Evolutionary conservation across 2,797 vertebrate species (phyloP).

Genomic region (Echeneis naucrates): DNA sequence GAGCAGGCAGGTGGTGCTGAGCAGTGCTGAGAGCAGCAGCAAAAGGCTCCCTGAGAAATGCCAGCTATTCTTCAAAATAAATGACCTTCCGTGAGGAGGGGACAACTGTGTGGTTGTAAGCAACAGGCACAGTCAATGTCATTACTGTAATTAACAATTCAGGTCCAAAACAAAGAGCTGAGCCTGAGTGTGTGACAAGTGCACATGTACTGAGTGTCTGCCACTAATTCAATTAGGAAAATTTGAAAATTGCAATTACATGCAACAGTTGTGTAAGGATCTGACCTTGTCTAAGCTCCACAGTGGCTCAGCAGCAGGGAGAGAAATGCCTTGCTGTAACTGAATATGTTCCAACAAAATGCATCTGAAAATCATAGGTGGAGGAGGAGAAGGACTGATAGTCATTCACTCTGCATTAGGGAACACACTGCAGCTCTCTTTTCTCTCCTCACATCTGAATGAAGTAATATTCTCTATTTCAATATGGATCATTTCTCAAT

Average conservation of each 20-base stretch:
- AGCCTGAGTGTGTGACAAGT: conserved; percentile 32
- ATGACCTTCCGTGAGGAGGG: conserved; percentile 8
- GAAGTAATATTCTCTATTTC: conserved; percentile 30
- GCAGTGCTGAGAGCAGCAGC: conserved; percentile 8
- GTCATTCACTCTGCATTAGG: neutral
- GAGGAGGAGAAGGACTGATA: conserved; percentile 2
- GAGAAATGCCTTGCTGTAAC: conserved; percentile 25
- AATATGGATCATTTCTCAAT: conserved; percentile 31
- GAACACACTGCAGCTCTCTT: conserved; percentile 3
- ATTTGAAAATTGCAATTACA: conserved; percentile 58
- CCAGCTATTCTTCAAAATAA: neutral
- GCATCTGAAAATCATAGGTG: conserved; percentile 27
- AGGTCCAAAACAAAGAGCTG: conserved; percentile 65
- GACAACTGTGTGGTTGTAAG: conserved; percentile 18
- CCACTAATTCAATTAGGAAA: conserved; percentile 64
- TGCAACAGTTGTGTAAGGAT: conserved; percentile 41
- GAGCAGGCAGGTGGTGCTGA: conserved; percentile 27
- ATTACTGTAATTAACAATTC: conserved; percentile 61
- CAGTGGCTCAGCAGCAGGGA: conserved; percentile 12
- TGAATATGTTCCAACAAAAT: conserved; percentile 15
- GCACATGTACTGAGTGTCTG: conserved; percentile 37
- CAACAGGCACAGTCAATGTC: conserved; percentile 58
- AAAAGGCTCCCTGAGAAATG: conserved; percentile 10
- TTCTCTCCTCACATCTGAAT: conserved; percentile 9
- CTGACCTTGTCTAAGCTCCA: conserved; percentile 60